phyloP scores from a whole-genome alignment of 2,797 vertebrate genomes.

The Ptychadena robeensis region DNA sequence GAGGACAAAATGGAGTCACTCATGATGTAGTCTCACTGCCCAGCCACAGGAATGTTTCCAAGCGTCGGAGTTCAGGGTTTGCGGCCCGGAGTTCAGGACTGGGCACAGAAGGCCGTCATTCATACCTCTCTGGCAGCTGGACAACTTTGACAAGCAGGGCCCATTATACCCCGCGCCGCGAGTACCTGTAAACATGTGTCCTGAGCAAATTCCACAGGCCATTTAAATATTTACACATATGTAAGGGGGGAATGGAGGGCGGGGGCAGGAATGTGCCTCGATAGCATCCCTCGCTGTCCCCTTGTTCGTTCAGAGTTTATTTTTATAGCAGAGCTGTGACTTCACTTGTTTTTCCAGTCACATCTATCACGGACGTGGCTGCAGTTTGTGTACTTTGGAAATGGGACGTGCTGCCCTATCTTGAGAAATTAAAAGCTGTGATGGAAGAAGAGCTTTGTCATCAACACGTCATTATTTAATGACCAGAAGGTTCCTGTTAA shows the following conservation, averaged over 20 bases:
- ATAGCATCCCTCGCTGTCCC: not conserved
- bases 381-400: not conserved
- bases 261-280: not conserved
- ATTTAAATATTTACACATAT: not conserved
- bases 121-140: conserved; percentile 7
- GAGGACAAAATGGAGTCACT: conserved; percentile 43
- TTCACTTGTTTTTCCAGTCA: not conserved
- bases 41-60: conserved; percentile 56
- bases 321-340: not conserved
- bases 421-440: not conserved
- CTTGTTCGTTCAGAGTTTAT: not conserved
- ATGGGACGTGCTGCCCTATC: not conserved
- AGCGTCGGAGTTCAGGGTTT: conserved; percentile 10
- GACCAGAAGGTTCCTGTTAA: not conserved
- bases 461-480: not conserved
- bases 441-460: not conserved
- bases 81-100: conserved; percentile 7
- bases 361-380: not conserved
- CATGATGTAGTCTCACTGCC: conserved; percentile 24
- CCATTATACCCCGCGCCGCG: not conserved
- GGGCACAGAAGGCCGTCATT: conserved; percentile 16
- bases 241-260: not conserved
- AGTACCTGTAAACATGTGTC: conserved; percentile 17
- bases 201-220: not conserved
- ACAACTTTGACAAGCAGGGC: not conserved